phyloP scores from a whole-genome alignment of 2,113 vertebrate species.

The Oncorhynchus tshawytscha region DNA sequence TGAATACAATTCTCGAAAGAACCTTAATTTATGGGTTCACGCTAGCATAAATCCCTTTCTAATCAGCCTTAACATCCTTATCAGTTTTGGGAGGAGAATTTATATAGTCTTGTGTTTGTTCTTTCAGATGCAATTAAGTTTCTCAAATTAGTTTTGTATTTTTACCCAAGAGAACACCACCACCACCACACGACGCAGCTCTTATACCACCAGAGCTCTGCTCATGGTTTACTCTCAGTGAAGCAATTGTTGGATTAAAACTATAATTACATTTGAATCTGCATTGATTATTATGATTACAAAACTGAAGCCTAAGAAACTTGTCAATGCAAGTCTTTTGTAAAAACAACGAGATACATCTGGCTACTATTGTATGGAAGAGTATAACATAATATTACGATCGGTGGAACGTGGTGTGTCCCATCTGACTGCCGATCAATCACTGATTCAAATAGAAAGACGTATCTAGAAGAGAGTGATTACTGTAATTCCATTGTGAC shows the following conservation, averaged over 20 bases:
- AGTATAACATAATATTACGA: background rate
- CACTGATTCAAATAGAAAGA: no score
- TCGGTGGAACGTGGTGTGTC: no score
- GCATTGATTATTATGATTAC: background rate
- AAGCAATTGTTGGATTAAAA: background rate
- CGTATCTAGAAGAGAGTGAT: no score
- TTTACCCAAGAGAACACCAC: background rate
- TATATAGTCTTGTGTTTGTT: constrained; percentile 25
- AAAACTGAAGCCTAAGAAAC: background rate
- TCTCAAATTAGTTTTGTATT: background rate
- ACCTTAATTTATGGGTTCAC: constrained; percentile 19
- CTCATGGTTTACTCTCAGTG: background rate
- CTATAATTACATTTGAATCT: background rate
- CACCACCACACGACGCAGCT: no score
- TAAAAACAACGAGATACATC: background rate
- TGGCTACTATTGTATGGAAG: background rate
- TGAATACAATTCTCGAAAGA: constrained; percentile 29
- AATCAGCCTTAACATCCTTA: constrained; percentile 37
- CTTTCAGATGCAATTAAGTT: constrained; percentile 8
- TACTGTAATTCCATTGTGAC: no score
- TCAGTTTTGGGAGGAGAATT: constrained; percentile 33
- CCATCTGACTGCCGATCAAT: no score
- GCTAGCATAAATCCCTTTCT: constrained; percentile 46
- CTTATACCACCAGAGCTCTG: background rate
- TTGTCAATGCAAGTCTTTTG: background rate